Percentiles rank a stretch among this genome's conserved stretches.
These are phyloP conservation scores for Stigmatopora argus DNA, from an alignment of 2,113 vertebrate species.

Conservation along the genomic window DNA sequence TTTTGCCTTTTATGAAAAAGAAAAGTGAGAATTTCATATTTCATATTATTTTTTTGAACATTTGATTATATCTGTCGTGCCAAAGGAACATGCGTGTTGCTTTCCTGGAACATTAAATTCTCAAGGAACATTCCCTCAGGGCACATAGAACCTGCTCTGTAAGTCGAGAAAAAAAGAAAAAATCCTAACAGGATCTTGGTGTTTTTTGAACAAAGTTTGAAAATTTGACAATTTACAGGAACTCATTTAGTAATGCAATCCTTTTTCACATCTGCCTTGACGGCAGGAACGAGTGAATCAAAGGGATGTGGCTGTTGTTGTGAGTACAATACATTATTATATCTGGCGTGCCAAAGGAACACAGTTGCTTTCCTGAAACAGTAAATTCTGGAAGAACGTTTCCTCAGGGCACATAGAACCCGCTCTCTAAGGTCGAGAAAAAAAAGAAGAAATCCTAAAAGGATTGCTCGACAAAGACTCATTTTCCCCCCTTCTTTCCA, in stretches of 20 bases:
- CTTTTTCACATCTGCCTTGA: neutral
- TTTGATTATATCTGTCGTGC: no score
- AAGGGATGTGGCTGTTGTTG: neutral
- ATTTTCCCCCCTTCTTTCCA: slow-evolving; percentile 28
- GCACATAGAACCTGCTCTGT: no score
- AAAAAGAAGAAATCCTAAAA: slow-evolving; percentile 26
- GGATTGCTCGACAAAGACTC: slow-evolving; percentile 44
- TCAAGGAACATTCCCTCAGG: no score
- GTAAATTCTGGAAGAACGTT: slow-evolving; percentile 31
- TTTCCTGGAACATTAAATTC: no score
- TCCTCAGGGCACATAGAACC: slow-evolving; percentile 36
- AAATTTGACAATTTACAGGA: neutral
- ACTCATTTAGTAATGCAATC: neutral
- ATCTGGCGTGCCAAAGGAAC: slow-evolving; percentile 14
- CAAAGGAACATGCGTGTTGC: no score
- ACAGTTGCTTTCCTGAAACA: slow-evolving; percentile 27
- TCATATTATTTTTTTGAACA: no score
- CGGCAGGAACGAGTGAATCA: neutral
- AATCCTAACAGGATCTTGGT: no score
- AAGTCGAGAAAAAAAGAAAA: no score
- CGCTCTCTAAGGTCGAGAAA: slow-evolving; percentile 1
- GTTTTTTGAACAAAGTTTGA: neutral
- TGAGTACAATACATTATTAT: neutral
- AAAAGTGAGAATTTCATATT: no score
- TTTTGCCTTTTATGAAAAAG: no score